Conservation (phyloP, 1,140 invertebrate genomes). For the Ylistrum balloti region DNA sequence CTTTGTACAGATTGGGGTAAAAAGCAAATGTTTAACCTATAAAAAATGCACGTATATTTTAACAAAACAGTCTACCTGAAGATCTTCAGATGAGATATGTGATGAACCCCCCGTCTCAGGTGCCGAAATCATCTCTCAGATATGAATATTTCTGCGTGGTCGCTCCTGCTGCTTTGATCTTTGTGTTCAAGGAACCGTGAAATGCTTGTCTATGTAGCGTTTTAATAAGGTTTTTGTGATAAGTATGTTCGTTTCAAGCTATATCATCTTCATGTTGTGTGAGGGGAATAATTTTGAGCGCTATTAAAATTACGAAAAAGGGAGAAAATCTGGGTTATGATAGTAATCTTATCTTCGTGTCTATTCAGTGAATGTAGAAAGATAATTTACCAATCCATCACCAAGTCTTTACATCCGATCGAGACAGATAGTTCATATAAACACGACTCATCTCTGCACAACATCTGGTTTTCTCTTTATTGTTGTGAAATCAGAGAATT, state of each 20-base stretch:
- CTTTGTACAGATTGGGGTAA: background rate
- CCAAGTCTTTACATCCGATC: background rate
- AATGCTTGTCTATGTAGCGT: slow-evolving; percentile 23
- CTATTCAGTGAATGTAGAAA: too few relatives aligned
- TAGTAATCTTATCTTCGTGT: background rate
- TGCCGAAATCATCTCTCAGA: background rate
- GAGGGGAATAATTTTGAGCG: background rate
- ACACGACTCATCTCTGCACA: too few relatives aligned
- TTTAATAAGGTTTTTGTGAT: slow-evolving; percentile 4
- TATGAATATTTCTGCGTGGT: background rate
- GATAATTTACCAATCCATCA: too few relatives aligned
- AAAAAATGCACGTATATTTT: background rate
- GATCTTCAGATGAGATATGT: background rate
- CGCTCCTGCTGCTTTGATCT: background rate
- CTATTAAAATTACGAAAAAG: background rate
- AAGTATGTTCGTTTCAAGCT: slow-evolving; percentile 16
- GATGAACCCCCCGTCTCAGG: background rate
- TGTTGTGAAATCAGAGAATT: too few relatives aligned
- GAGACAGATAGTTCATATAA: background rate
- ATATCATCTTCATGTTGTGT: slow-evolving; percentile 5
- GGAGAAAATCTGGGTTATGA: background rate
- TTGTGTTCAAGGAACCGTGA: background rate
- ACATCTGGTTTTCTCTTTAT: too few relatives aligned
- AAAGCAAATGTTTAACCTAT: background rate
- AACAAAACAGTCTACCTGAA: background rate